Percentiles rank a stretch among this genome's conserved stretches.
phyloP scores from a whole-genome alignment of 2,797 vertebrate species.

The Sebastes nivosus region DNA sequence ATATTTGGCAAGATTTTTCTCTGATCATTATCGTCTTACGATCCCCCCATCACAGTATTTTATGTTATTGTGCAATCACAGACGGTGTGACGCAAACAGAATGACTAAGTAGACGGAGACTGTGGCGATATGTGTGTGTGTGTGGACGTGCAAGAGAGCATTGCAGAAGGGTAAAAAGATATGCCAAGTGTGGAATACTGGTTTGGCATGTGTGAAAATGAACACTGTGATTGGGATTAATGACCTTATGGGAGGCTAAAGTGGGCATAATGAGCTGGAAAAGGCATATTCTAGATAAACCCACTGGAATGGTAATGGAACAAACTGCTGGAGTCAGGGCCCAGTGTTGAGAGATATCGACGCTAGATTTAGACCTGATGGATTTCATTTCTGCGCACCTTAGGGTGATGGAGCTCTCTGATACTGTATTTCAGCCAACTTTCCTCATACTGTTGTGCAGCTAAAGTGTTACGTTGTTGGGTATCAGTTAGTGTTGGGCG shows the following conservation, averaged over 20 bases:
- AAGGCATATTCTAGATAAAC: constrained; percentile 79
- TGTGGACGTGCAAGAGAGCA: constrained; percentile 6
- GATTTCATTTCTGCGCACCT: constrained; percentile 57
- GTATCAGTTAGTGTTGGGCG: neutral
- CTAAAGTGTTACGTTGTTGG: neutral
- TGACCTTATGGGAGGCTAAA: constrained; percentile 78
- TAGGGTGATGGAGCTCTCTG: constrained; percentile 48
- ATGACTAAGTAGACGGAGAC: constrained; percentile 57
- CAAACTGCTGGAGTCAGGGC: constrained; percentile 71
- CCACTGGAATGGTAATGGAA: constrained; percentile 71
- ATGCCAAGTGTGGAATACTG: constrained; percentile 76
- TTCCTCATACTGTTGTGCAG: neutral
- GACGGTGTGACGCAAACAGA: constrained; percentile 63
- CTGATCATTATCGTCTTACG: constrained; percentile 59
- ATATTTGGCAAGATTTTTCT: constrained; percentile 59
- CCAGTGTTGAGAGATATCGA: constrained; percentile 56
- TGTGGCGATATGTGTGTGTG: neutral
- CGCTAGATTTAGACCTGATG: constrained; percentile 65
- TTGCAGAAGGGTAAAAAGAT: constrained; percentile 69
- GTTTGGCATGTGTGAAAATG: constrained; percentile 80
- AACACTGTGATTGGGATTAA: constrained; percentile 82
- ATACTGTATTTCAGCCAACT: constrained; percentile 31
- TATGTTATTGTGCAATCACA: constrained; percentile 53
- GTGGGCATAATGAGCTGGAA: constrained; percentile 81
- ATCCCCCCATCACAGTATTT: constrained; percentile 46